Conservation (phyloP, 2,888 invertebrate species). For the Ophion ventricosus region DNA sequence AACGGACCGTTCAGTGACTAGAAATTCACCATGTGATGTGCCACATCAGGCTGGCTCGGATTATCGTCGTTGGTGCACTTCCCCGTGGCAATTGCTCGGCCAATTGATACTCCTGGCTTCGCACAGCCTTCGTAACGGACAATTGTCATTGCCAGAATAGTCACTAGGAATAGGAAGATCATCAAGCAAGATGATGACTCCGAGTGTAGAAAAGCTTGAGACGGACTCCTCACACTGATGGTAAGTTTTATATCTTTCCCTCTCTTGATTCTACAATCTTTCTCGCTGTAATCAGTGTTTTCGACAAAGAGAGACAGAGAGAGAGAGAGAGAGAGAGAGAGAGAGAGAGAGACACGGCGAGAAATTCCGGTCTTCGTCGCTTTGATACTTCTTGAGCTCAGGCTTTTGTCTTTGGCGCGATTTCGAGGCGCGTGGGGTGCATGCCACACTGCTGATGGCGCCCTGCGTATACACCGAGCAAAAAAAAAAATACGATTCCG, state of each 20-base stretch:
- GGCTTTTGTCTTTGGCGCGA: constrained; percentile 61
- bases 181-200: constrained; percentile 4
- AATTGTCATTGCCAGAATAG: too few species aligned
- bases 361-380: constrained; percentile 29
- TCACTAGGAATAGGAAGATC: background rate
- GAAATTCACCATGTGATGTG: background rate
- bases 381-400: constrained; percentile 48
- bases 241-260: constrained; percentile 56
- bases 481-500: constrained; percentile 35
- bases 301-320: too few species aligned
- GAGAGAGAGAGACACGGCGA: constrained; percentile 41
- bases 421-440: constrained; percentile 55
- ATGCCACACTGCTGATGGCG: constrained; percentile 43
- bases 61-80: background rate
- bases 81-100: background rate
- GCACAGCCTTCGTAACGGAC: too few species aligned
- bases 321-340: constrained; percentile 46
- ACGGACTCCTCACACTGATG: constrained; percentile 39
- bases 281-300: constrained; percentile 8
- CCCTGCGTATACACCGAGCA: constrained; percentile 42
- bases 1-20: background rate
- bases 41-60: background rate
- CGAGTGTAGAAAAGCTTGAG: constrained; percentile 23
- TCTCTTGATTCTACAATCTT: constrained; percentile 5
- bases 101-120: background rate